Percentiles rank a stretch among this genome's conserved stretches.
phyloP scores from a whole-genome alignment of 30 jellyfish, hydroid and myxozoan genomes.

The Pelagia noctiluca region DNA sequence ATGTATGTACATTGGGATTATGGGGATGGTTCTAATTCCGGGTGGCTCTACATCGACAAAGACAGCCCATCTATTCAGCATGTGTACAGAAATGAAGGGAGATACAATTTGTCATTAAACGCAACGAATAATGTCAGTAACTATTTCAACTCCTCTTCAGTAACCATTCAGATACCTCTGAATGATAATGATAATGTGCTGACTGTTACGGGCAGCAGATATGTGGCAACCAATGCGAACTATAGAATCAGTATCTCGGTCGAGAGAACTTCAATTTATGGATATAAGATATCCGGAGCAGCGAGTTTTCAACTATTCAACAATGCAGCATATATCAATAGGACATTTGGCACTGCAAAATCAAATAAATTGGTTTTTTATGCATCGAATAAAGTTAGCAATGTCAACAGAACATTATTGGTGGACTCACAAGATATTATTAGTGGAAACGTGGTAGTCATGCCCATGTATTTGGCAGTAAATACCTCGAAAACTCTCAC shows the following conservation, averaged over 20 bases:
- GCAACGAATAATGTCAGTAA: slow-evolving; percentile 55
- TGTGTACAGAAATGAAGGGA: slow-evolving; percentile 53
- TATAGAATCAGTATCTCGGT: background rate
- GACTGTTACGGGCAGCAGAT: background rate
- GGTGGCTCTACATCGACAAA: slow-evolving; percentile 22
- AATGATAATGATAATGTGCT: background rate
- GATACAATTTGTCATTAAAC: slow-evolving; percentile 25
- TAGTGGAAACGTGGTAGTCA: slow-evolving; percentile 6
- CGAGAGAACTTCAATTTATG: slow-evolving; percentile 28
- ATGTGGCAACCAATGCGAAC: slow-evolving; percentile 34
- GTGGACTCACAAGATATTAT: slow-evolving; percentile 60
- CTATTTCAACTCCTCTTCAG: background rate
- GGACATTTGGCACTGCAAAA: slow-evolving; percentile 33
- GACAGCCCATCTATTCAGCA: slow-evolving; percentile 12
- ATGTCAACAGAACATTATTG: background rate
- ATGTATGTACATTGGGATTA: slow-evolving; percentile 59
- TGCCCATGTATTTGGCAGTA: slow-evolving; percentile 42
- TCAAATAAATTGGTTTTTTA: slow-evolving; percentile 20
- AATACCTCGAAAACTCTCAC: background rate
- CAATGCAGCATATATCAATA: background rate
- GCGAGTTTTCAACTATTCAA: background rate
- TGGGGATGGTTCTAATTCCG: slow-evolving; percentile 47
- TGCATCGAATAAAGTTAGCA: slow-evolving; percentile 79
- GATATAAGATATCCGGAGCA: slow-evolving; percentile 37
- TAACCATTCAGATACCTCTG: slow-evolving; percentile 60